A percentile compares a stretch with the other conserved stretches of the same genome.
Evolutionary conservation across 2,797 vertebrate species (phyloP).

Genomic region (Yasuhikotakia modesta): DNA sequence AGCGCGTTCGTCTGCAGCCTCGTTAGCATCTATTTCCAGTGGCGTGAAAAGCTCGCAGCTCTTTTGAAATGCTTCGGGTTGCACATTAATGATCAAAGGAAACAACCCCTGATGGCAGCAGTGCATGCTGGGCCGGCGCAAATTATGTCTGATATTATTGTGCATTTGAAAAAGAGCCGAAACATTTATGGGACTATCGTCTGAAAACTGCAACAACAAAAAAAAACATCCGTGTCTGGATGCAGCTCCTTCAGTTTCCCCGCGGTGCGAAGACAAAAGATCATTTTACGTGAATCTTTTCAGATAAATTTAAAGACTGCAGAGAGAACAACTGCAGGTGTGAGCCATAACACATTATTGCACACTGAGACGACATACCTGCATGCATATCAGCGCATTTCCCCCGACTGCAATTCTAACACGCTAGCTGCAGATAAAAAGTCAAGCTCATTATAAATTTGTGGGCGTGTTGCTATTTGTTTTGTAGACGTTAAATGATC

Average conservation of each 20-base stretch:
- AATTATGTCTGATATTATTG: slow-evolving; percentile 47
- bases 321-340: slow-evolving; percentile 13
- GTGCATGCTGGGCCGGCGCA: slow-evolving; percentile 32
- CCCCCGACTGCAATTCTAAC: slow-evolving; percentile 12
- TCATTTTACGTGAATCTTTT: slow-evolving; percentile 28
- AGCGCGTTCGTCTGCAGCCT: slow-evolving; percentile 22
- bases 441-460: slow-evolving; percentile 26
- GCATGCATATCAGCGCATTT: not conserved
- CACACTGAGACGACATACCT: not conserved
- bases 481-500: not conserved
- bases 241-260: slow-evolving; percentile 9
- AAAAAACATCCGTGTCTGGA: slow-evolving; percentile 10
- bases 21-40: slow-evolving; percentile 56
- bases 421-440: slow-evolving; percentile 20
- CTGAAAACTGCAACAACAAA: slow-evolving; percentile 7
- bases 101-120: slow-evolving; percentile 28
- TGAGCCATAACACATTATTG: slow-evolving; percentile 3
- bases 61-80: slow-evolving; percentile 46
- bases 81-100: slow-evolving; percentile 58
- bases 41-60: slow-evolving; percentile 44
- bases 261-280: slow-evolving; percentile 15
- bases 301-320: slow-evolving; percentile 9
- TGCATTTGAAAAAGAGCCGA: slow-evolving; percentile 35
- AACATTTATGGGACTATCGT: slow-evolving; percentile 46
- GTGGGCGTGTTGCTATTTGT: slow-evolving; percentile 7